Conservation (phyloP, 2,797 vertebrate species). For the Neosalanx taihuensis region DNA sequence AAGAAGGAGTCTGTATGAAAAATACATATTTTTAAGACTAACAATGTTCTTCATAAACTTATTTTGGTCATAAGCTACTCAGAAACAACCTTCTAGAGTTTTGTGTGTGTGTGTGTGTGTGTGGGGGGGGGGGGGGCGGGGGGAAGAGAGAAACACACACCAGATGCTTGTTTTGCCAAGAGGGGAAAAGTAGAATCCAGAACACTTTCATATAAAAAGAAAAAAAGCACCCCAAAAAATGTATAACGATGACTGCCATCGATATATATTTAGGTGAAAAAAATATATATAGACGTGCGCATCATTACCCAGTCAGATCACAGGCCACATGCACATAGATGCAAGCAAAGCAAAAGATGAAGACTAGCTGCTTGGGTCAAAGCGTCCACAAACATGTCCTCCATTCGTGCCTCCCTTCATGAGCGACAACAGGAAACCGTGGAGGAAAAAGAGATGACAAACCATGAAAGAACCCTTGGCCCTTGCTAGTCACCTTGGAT, state of each 20-base stretch:
- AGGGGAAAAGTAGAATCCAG: not conserved
- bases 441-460: no score
- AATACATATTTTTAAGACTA: not conserved
- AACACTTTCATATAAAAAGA: not conserved
- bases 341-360: not conserved
- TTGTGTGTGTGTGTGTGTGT: no score
- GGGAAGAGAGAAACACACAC: not conserved
- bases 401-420: no score
- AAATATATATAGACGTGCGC: not conserved
- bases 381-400: no score
- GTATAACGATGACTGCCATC: not conserved
- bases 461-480: no score
- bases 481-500: no score
- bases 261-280: not conserved
- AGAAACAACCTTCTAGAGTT: no score
- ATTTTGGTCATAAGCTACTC: no score
- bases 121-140: no score
- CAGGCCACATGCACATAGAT: constrained; percentile 5
- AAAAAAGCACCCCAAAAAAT: not conserved
- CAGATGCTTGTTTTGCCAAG: not conserved
- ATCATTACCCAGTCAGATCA: no score
- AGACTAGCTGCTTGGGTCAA: no score
- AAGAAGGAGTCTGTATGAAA: not conserved
- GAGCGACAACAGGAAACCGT: no score
- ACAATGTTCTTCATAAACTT: not conserved